Percentiles rank a stretch among this genome's conserved stretches.
These are phyloP conservation scores for Cyclura pinguis DNA, from an alignment of 2,797 vertebrate genomes.

Conservation along the genomic window DNA sequence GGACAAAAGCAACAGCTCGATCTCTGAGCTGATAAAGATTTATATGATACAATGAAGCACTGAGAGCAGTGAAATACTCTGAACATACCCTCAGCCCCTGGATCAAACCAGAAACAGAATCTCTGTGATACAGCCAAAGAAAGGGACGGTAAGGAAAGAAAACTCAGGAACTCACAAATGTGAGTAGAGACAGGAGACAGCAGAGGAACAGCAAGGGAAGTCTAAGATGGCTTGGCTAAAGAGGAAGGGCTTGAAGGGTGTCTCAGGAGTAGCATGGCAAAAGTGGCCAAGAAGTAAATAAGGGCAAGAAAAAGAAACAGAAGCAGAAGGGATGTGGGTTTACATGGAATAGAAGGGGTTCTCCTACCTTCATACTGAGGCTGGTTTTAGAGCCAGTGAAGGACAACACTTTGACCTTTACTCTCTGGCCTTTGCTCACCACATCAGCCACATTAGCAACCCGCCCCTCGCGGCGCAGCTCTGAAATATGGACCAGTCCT, in stretches of 20 bases:
- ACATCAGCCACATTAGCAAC: slow-evolving; percentile 98
- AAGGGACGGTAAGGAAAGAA: too few relatives aligned
- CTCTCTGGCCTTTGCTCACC: slow-evolving; percentile 97
- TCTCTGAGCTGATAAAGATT: too few relatives aligned
- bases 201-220: neutral
- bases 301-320: rapidly evolving
- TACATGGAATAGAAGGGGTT: neutral
- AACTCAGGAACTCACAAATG: neutral
- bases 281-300: neutral
- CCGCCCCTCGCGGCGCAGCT: slow-evolving; percentile 93
- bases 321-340: neutral
- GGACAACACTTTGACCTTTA: slow-evolving; percentile 97
- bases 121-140: neutral
- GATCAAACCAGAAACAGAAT: neutral
- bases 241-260: neutral
- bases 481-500: slow-evolving; percentile 97
- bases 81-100: neutral
- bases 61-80: neutral
- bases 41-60: too few relatives aligned
- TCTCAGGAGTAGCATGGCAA: neutral
- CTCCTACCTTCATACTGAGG: slow-evolving; percentile 96
- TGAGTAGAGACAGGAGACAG: neutral
- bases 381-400: slow-evolving; percentile 99
- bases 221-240: neutral
- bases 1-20: neutral